phyloP scores from a whole-genome alignment of 2,113 vertebrate species.

The Syngnathoides biaculeatus region DNA sequence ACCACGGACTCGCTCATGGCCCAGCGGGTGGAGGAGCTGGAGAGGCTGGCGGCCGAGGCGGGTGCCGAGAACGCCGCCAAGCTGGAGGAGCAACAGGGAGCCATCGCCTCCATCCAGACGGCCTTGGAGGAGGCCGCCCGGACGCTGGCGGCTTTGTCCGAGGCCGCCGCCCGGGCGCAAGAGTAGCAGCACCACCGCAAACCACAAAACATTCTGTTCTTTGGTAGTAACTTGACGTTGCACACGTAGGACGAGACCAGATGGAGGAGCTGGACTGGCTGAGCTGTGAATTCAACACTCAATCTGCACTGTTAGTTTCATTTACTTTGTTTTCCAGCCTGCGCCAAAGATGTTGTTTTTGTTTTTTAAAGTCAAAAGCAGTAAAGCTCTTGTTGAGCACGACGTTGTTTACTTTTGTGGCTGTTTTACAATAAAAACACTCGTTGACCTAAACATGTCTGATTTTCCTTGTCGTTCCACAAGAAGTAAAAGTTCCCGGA shows the following conservation, averaged over 20 bases:
- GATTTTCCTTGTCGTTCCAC: not conserved
- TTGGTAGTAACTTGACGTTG: slow-evolving; percentile 12
- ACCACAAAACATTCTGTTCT: not conserved
- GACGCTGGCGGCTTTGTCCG: slow-evolving; percentile 74
- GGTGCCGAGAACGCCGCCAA: slow-evolving; percentile 78
- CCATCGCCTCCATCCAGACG: slow-evolving; percentile 73
- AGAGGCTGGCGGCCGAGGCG: slow-evolving; percentile 68
- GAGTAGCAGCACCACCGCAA: slow-evolving; percentile 9
- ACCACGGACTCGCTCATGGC: slow-evolving; percentile 59
- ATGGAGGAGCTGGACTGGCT: slow-evolving; percentile 47
- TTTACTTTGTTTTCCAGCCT: slow-evolving; percentile 25
- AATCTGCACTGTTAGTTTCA: slow-evolving; percentile 70
- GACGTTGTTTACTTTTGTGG: slow-evolving; percentile 39
- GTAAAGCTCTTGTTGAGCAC: slow-evolving; percentile 36
- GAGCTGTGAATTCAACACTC: slow-evolving; percentile 57
- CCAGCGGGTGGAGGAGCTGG: slow-evolving; percentile 47
- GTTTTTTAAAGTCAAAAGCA: slow-evolving; percentile 31
- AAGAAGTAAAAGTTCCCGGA: not conserved
- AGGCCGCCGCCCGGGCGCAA: slow-evolving; percentile 43
- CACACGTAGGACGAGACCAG: slow-evolving; percentile 6
- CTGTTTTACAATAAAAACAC: slow-evolving; percentile 47
- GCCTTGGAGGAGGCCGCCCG: slow-evolving; percentile 75
- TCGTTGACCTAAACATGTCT: slow-evolving; percentile 12
- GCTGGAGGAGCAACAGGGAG: slow-evolving; percentile 81
- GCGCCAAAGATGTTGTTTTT: slow-evolving; percentile 3